Conservation (phyloP, 2,113 vertebrate species). For the Laticauda laticaudata region DNA sequence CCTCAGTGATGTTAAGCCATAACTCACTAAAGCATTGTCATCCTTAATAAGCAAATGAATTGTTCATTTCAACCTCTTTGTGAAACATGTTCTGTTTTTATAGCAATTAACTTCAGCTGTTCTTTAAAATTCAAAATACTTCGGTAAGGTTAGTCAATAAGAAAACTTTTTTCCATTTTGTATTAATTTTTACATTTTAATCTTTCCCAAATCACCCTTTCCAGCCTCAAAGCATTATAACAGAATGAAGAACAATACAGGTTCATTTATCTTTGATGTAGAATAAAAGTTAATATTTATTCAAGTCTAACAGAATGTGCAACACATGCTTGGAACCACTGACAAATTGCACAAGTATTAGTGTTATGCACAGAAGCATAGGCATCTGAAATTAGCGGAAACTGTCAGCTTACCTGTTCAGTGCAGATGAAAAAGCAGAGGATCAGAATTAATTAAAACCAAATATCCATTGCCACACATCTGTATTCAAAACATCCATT, state of each 20-base stretch:
- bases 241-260: constrained; percentile 60
- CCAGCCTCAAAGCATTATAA: constrained; percentile 59
- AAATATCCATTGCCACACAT: background rate
- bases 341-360: constrained; percentile 1
- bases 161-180: constrained; percentile 62
- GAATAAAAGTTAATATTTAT: constrained; percentile 56
- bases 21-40: constrained; percentile 46
- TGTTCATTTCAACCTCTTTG: constrained; percentile 57
- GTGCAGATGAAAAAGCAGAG: background rate
- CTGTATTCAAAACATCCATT: background rate
- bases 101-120: constrained; percentile 51
- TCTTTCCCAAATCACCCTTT: constrained; percentile 63
- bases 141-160: constrained; percentile 60
- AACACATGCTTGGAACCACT: constrained; percentile 47
- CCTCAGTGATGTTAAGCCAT: constrained; percentile 43
- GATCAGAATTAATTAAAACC: too few relatives aligned
- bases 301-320: constrained; percentile 48
- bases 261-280: constrained; percentile 60
- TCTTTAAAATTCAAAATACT: constrained; percentile 53
- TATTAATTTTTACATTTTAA: constrained; percentile 37
- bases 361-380: background rate
- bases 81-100: constrained; percentile 48
- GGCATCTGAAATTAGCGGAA: background rate
- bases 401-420: background rate
- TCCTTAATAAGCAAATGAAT: constrained; percentile 55